Evolutionary conservation across 2,888 invertebrate genomes (phyloP), one percentile per base, ranked within the genome.

Genomic region (Amphiduros pacificus): DNA sequence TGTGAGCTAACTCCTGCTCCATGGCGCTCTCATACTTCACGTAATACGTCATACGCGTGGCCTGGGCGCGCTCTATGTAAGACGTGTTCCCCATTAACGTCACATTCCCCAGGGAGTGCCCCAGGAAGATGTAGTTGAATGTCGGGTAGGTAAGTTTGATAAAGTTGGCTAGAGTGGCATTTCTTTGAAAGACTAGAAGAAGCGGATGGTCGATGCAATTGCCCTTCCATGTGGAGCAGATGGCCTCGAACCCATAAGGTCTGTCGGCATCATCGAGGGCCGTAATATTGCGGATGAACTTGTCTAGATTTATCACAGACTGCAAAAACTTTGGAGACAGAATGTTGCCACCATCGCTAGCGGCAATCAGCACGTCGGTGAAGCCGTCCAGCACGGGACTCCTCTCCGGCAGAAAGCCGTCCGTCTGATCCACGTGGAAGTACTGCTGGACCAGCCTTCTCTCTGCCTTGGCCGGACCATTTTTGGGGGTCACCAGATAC

Each of bases 401-500:
- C 6, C 58, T 49, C 32, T 58, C 58, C n/a, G 52, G 53, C 14
- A 53, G 44, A 27, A 53, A 52, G 27, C 53, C 51, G 14, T 52
- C 53, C 29, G 28, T 27, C 2, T 32, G 53, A 17, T 40, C 41
- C 20, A 5, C 20, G 2, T 41, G 44, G 22, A 61, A 61, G 41
- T 50, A 55, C 28, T 55, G 27, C 11, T 44, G 17, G n/a, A 55
- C 36, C n/a, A 55, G 20, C 27, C 28, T 48, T 1, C 61, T 27
- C 40, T 61, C 61, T 6, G 32, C 40, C 28, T 61, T 61, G 4
- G 61, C 61, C 2, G 40, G 55, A 6, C 61, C 61, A 20, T 61
- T 55, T 36, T 61, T 53, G 6, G 59, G 59, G 27, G 59, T 59
- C 11, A 59, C 52, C 1, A 59, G 44, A 29, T 59, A 59, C 29